Percentiles rank a stretch among this genome's conserved stretches.
These are phyloP conservation scores for Mareca penelope DNA, from an alignment of 2,797 vertebrate species.

Conservation along the genomic window DNA sequence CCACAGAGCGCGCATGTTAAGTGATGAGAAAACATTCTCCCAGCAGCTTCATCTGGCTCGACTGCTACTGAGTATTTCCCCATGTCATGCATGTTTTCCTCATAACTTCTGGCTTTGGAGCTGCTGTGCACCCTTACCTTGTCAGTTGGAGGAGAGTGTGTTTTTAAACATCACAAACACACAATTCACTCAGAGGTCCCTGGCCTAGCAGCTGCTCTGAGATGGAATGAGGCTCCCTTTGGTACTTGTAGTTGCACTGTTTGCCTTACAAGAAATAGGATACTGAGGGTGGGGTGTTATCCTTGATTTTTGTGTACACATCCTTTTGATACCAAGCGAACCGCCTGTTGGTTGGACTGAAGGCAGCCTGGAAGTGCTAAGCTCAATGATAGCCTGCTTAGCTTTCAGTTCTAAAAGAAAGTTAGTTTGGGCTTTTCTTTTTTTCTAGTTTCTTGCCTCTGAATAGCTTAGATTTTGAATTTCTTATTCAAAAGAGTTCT, in stretches of 20 bases:
- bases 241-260: background rate
- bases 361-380: background rate
- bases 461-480: background rate
- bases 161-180: background rate
- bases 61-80: background rate
- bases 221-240: background rate
- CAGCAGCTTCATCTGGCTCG: background rate
- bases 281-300: background rate
- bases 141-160: rapidly evolving
- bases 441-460: background rate
- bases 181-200: rapidly evolving
- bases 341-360: background rate
- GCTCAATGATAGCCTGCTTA: background rate
- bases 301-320: background rate
- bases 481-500: background rate
- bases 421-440: background rate
- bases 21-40: constrained; percentile 19
- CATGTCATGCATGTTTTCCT: rapidly evolving
- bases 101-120: background rate
- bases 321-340: background rate
- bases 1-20: constrained; percentile 25
- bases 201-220: background rate
- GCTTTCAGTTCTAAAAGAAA: background rate
- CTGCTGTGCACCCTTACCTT: rapidly evolving
- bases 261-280: background rate